phyloP scores from a whole-genome alignment of 2,113 vertebrate species.

The Melanocharis versteri region DNA sequence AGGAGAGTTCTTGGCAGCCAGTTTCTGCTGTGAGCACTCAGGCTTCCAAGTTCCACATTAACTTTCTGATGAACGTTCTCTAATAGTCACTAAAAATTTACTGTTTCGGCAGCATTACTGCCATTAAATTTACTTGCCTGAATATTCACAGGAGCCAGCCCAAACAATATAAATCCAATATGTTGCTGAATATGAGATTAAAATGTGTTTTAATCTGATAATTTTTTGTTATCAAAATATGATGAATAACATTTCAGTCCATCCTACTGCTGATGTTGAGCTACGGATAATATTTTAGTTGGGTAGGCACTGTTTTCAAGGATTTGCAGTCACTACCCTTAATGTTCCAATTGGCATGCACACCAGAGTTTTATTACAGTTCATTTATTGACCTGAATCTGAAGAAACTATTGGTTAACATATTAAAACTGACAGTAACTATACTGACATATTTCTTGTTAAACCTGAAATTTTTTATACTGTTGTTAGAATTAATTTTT shows the following conservation, averaged over 20 bases:
- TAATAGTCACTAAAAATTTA: conserved; percentile 31
- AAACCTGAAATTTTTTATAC: neutral
- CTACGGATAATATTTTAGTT: neutral
- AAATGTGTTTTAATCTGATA: neutral
- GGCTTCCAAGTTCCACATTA: neutral
- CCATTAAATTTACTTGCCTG: neutral
- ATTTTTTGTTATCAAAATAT: neutral
- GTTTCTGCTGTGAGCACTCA: neutral
- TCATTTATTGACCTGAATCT: neutral
- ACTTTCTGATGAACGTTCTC: conserved; percentile 22
- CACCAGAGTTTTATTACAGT: neutral
- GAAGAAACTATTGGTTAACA: neutral
- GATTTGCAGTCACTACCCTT: neutral
- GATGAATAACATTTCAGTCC: neutral
- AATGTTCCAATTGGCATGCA: neutral
- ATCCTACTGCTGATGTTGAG: neutral
- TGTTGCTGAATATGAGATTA: neutral
- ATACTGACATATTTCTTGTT: neutral
- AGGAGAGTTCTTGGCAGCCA: neutral
- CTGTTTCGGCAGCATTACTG: neutral
- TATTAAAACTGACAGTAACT: neutral
- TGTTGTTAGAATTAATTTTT: neutral
- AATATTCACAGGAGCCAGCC: neutral
- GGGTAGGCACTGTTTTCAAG: neutral
- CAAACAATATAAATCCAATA: neutral